These are phyloP conservation scores for Venturia canescens DNA, from an alignment of 1,140 invertebrate genomes.

Conservation along the genomic window DNA sequence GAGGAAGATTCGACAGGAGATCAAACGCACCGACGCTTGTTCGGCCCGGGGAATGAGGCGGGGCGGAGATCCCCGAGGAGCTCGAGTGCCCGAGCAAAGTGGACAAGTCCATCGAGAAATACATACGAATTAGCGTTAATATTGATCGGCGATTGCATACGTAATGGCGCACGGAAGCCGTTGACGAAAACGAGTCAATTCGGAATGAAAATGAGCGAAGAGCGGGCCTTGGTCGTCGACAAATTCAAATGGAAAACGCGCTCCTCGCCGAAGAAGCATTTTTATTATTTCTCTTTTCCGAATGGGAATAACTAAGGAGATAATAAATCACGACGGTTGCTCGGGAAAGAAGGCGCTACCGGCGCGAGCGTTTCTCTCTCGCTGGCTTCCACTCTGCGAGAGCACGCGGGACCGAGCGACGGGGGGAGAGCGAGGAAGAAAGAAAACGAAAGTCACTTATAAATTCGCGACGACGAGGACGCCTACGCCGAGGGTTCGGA, in stretches of 20 bases:
- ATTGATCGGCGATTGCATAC: conserved; percentile 22
- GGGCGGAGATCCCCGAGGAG: not conserved
- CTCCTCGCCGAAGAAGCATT: not conserved
- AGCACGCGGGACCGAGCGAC: not conserved
- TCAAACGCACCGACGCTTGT: conserved; percentile 19
- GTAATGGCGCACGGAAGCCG: not conserved
- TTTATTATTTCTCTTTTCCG: not conserved
- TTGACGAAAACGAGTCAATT: not conserved
- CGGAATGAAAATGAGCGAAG: not conserved
- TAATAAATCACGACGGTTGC: conserved; percentile 34
- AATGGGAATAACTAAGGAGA: conserved; percentile 13
- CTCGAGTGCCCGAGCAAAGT: conserved; percentile 13
- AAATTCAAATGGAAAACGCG: not conserved
- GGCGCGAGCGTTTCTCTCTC: conserved; percentile 23
- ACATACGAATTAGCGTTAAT: conserved; percentile 36
- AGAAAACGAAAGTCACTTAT: conserved; percentile 21
- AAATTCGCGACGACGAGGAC: conserved; percentile 34
- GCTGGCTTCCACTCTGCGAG: conserved; percentile 2
- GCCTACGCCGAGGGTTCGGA: conserved; percentile 28
- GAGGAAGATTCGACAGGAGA: conserved; percentile 21
- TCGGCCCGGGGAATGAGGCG: not conserved
- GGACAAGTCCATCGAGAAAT: conserved; percentile 32
- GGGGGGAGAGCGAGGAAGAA: not conserved
- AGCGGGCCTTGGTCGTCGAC: too few species aligned
- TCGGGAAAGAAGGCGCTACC: conserved; percentile 3